Percentiles rank a stretch among this genome's conserved stretches.
These are phyloP conservation scores for Sebastes itinus DNA, from an alignment of 2,797 vertebrate species.

Conservation along the genomic window DNA sequence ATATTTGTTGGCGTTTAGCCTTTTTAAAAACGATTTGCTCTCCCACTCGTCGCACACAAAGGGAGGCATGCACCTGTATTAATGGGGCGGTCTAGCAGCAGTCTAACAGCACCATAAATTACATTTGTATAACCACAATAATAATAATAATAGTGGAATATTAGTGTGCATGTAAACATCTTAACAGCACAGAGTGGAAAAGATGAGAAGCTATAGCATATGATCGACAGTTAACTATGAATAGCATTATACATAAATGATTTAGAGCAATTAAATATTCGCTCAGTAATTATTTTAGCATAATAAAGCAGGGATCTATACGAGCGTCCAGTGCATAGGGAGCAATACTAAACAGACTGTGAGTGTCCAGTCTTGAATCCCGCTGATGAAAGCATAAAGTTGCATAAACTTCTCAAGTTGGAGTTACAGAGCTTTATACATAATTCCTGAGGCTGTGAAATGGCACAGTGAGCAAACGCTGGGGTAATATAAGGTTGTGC, in stretches of 20 bases:
- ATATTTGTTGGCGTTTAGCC: too few relatives aligned
- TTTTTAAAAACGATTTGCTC: too few relatives aligned
- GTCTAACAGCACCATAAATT: too few relatives aligned
- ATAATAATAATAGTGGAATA: too few relatives aligned
- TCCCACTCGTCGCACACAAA: too few relatives aligned
- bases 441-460: constrained; percentile 59
- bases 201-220: not conserved
- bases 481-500: constrained; percentile 44
- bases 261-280: constrained; percentile 19
- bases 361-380: constrained; percentile 12
- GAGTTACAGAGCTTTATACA: constrained; percentile 37
- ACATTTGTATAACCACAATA: too few relatives aligned
- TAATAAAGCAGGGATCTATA: constrained; percentile 4
- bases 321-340: not conserved
- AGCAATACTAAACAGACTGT: not conserved
- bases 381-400: constrained; percentile 55
- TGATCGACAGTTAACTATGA: not conserved
- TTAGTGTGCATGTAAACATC: not conserved
- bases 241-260: constrained; percentile 9
- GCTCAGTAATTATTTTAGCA: constrained; percentile 3
- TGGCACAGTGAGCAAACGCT: constrained; percentile 36
- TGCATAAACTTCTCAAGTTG: constrained; percentile 40
- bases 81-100: too few relatives aligned
- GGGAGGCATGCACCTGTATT: too few relatives aligned
- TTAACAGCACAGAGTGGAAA: not conserved